Base-by-base conservation (phyloP, 2,113 vertebrate genomes). In the Pangasianodon hypophthalmus region DNA sequence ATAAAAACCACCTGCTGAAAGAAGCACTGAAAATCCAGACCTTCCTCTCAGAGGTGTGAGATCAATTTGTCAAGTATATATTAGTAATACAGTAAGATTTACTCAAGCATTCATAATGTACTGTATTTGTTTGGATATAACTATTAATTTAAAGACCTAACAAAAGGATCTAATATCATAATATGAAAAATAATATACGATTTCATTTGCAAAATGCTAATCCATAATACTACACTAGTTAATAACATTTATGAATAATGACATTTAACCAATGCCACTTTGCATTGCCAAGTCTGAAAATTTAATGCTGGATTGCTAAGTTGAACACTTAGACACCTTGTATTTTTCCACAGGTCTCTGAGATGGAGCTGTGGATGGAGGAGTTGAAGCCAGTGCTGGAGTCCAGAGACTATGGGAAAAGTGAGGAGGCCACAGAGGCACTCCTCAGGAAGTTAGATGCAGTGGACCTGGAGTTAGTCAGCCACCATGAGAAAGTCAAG, bases 291-390 rank as follows among this genome's bases (percentile, higher is more conserved):
- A 62, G 5, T 64, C 24, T 84, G 41, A 37, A 41, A 62, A 85
- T 81, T 3, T 52, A 19, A 54, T 81, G 44, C 10, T 79, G 3
- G 2, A 13, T 84, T 11, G n/a, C 10, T n/a, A 79, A 44, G 18
- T 21, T 44, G 71, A 79, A 48, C 75, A 79, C 16, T 86, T 73
- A 16, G 46, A 69, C 24, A 52, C 29, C 46, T 44, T 84, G 4
- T 60, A 8, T 83, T 29, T 64, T 84, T 48, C 18, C n/a, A 26
- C 58, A 99, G 98, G 94, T 98, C 37, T 94, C 96, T 48, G 97
- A 98, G 87, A 94, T 97, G 24, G 95, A 97, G 91, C 93, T 95
- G 32, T 98, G 97, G 97, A 91, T 97, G 93, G 93, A 96, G 64
- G 96, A 98, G 86, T 95, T 92, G 84, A 92, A 91, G 69, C 91